Base-by-base conservation (phyloP, 1,140 invertebrate genomes). In the Drosophila sp. region DNA sequence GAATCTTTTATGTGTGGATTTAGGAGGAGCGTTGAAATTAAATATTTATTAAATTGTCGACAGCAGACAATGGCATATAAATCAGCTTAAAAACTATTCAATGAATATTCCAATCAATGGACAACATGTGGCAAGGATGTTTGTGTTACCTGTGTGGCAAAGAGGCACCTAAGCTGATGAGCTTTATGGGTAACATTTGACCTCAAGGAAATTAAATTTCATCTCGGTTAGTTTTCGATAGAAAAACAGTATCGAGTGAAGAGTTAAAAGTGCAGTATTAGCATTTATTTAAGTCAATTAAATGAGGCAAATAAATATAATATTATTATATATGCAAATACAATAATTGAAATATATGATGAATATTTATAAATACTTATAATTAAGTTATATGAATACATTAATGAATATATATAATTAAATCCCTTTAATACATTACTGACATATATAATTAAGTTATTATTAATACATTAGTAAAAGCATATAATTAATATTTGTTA, bases 31-130 rank as follows among this genome's bases (percentile, higher is more conserved):
- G 50, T 89, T 72, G 82, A 89, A 86, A 89, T 89, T 89, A 89
- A 89, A 89, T 89, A 89, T 89, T 89, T 89, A 89, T 89, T 80
- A 89, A 89, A 89, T 75, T 61, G 67, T 57, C 73, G 80, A 89
- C 73, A 76, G 76, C 40, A 59, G 64, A 77, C 76, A 79, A 87
- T 80, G 16, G 59, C 84, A 78, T 66, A 89, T 89, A 89, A 89
- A 89, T 89, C 83, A 89, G 83, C 83, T 89, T 89, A 89, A 89
- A 89, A 89, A 89, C 83, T 89, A 89, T 89, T 89, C 83, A 89
- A 89, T 89, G 83, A 89, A 89, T 89, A 89, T 89, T 89, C 80
- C 80, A 89, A 89, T 89, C 84, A 89, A 89, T 78, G 72, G 66
- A 69, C 71, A 82, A 62, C 70, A 72, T 16, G 71, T 43, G 46